Evolutionary conservation across 2,888 invertebrate genomes (phyloP), one percentile per base, ranked within the genome.

Genomic region (Orchesellides sinensis): DNA sequence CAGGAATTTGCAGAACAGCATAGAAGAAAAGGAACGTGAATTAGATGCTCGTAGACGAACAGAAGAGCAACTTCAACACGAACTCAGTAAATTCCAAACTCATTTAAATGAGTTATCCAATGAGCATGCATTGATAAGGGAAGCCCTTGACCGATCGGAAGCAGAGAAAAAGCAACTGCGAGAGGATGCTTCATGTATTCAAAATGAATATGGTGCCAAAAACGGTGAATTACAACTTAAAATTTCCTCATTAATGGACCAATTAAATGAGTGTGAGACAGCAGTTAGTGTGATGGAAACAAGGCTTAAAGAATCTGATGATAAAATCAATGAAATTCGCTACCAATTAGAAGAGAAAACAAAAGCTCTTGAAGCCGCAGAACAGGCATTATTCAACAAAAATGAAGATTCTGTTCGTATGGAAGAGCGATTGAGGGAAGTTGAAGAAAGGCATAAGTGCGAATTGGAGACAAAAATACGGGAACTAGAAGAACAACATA

Each of bases 321-420:
- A 78, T 23, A 25, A 54, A 8, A 6, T 56, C 0, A 92, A 93
- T 88, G 92, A 93, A 68, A 91, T 92, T 88, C 91, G 94, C n/a
- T 90, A 91, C 29, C 91, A 92, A 73, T 90, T 95, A 4, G 92
- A 93, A 87, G 92, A 93, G 66, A 91, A 92, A 88, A 91, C 94
- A n/a, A 90, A 91, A 35, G 91, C 92, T 73, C 90, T 95, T 3
- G 92, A 93, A 66, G 92, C 93, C 83, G 91, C 92, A 0, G 85
- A 87, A 40, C 80, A 85, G 21, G 29, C 69, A 0, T 21, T 85
- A 0, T 85, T 85, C 68, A 84, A 83, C 2, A 85, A 87, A 54
- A 84, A 72, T 8, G 87, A 87, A 65, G 79, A 80, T 1, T 19
- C 25, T 49, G 73, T 84, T n/a, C 52, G 70, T 5, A 23, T 84